Percentiles rank a stretch among this genome's conserved stretches.
phyloP scores from a whole-genome alignment of 2,797 vertebrate genomes.

The Gobionotothen gibberifrons region DNA sequence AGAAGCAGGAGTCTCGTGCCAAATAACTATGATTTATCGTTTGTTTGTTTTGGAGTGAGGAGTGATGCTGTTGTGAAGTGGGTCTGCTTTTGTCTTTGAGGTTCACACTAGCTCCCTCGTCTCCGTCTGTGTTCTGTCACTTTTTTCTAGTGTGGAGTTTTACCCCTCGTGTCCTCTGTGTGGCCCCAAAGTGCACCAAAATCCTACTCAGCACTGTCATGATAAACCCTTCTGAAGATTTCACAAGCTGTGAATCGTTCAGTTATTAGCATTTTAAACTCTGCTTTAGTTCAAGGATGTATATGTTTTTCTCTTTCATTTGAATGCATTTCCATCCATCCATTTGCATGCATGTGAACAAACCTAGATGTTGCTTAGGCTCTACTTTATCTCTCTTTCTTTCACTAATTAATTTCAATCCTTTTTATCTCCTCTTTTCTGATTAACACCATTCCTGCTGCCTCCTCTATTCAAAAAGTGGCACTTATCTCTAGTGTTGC shows the following conservation, averaged over 20 bases:
- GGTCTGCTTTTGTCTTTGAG: slow-evolving; percentile 77
- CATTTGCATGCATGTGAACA: slow-evolving; percentile 71
- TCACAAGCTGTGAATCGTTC: slow-evolving; percentile 67
- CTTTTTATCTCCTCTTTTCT: slow-evolving; percentile 78
- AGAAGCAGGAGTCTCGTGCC: slow-evolving; percentile 49
- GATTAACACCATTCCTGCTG: slow-evolving; percentile 83
- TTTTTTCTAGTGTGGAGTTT: slow-evolving; percentile 47
- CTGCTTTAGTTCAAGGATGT: slow-evolving; percentile 35
- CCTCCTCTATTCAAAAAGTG: slow-evolving; percentile 90
- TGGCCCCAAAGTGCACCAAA: slow-evolving; percentile 62
- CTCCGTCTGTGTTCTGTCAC: slow-evolving; percentile 53
- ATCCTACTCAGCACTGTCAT: slow-evolving; percentile 61
- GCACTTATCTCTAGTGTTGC: slow-evolving; percentile 98
- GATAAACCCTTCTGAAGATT: slow-evolving; percentile 52
- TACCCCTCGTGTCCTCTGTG: slow-evolving; percentile 61
- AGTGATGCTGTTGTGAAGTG: slow-evolving; percentile 66
- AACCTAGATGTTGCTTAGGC: slow-evolving; percentile 64
- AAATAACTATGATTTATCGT: slow-evolving; percentile 43
- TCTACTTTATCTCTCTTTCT: slow-evolving; percentile 79
- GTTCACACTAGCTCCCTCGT: slow-evolving; percentile 61
- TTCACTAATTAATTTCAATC: slow-evolving; percentile 73
- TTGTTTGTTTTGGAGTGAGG: slow-evolving; percentile 46
- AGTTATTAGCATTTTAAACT: slow-evolving; percentile 48
- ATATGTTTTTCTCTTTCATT: slow-evolving; percentile 61
- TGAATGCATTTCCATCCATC: slow-evolving; percentile 63